A percentile compares a stretch with the other conserved stretches of the same genome.
phyloP scores from a whole-genome alignment of 2,797 vertebrate species.

The Caiman crocodilus region DNA sequence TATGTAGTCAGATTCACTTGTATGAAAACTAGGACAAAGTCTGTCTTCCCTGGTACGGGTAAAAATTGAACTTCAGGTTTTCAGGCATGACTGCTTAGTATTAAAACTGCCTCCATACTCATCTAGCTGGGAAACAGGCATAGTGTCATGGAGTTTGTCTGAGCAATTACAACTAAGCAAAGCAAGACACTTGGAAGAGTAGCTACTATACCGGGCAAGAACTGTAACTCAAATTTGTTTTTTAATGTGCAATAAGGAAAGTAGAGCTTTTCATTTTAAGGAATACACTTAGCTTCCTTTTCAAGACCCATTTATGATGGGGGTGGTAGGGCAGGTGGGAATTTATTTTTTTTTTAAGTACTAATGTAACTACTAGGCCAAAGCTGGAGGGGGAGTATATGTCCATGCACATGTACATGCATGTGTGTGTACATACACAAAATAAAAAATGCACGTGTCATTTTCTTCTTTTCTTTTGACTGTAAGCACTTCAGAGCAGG shows the following conservation, averaged over 20 bases:
- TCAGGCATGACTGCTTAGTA: background rate
- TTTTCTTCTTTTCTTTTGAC: no score
- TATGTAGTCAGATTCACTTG: slow-evolving; percentile 34
- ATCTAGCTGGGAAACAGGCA: slow-evolving; percentile 5
- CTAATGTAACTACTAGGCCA: no score
- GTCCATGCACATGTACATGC: no score
- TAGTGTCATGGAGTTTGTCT: slow-evolving; percentile 51
- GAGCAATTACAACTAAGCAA: slow-evolving; percentile 35
- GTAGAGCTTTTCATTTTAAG: background rate
- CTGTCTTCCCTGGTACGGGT: background rate
- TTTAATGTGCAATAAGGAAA: background rate
- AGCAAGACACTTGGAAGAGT: background rate
- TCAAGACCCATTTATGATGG: background rate
- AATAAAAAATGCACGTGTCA: no score
- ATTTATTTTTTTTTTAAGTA: no score
- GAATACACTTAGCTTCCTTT: background rate
- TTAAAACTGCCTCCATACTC: background rate
- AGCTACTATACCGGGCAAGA: slow-evolving; percentile 21
- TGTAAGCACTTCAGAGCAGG: no score
- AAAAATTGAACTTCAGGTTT: background rate
- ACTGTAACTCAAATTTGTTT: background rate
- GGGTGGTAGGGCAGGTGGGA: no score
- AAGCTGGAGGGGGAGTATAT: no score
- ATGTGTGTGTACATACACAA: no score
- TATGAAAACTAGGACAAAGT: slow-evolving; percentile 55